Conservation (phyloP, 2,797 vertebrate genomes). For the Bryconaethiops microstoma region DNA sequence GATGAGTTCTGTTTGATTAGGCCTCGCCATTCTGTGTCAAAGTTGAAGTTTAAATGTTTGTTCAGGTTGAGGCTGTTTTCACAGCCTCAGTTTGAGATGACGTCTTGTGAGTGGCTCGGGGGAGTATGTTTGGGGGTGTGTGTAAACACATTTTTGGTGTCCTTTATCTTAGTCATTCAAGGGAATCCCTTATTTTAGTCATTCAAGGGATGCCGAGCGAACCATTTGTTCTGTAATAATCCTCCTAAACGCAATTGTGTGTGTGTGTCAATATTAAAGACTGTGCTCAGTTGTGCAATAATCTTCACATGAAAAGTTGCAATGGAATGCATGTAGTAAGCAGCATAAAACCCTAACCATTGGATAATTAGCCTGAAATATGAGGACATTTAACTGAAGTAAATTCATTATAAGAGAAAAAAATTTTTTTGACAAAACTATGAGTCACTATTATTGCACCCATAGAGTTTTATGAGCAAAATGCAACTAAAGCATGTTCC, state of each 20-base stretch:
- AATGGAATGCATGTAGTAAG: background rate
- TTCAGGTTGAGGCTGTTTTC: too few relatives aligned
- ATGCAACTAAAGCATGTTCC: too few relatives aligned
- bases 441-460: too few relatives aligned
- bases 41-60: too few relatives aligned
- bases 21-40: too few relatives aligned
- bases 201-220: constrained; percentile 3
- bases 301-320: background rate
- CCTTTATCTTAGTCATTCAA: background rate
- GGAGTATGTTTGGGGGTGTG: background rate
- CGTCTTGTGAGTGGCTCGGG: background rate
- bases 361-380: background rate
- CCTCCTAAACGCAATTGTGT: constrained; percentile 59
- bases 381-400: background rate
- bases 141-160: background rate
- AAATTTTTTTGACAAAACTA: too few relatives aligned
- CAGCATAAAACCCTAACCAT: background rate
- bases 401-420: too few relatives aligned
- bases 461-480: too few relatives aligned
- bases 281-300: background rate
- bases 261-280: too few relatives aligned
- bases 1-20: too few relatives aligned
- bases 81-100: too few relatives aligned
- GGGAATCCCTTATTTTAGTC: constrained; percentile 10
- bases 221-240: constrained; percentile 42